These are phyloP conservation scores for Cenopis cana DNA, from an alignment of 2,888 invertebrate species.

Conservation along the genomic window DNA sequence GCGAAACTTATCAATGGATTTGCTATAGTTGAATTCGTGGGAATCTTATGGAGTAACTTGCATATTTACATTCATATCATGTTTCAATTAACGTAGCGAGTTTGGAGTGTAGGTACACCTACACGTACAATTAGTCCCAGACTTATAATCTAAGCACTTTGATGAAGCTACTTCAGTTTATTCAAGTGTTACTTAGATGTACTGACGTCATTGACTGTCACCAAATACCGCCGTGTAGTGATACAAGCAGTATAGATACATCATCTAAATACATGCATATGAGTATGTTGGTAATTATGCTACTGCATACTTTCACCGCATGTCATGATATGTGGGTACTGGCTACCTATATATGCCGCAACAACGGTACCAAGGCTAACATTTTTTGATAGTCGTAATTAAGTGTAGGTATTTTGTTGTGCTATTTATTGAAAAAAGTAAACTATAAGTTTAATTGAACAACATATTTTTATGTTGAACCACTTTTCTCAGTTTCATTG, in stretches of 20 bases:
- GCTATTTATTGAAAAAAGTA: too few relatives aligned
- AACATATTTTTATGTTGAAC: too few relatives aligned
- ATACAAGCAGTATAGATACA: conserved; percentile 3
- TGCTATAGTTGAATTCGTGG: conserved; percentile 20
- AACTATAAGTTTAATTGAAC: too few relatives aligned
- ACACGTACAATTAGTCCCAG: too few relatives aligned
- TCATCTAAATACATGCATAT: conserved; percentile 20
- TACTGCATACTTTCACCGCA: conserved; percentile 5
- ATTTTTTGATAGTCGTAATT: background rate
- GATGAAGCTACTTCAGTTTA: conserved; percentile 13
- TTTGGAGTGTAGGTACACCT: background rate
- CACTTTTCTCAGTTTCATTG: too few relatives aligned
- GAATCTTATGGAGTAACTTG: conserved; percentile 20
- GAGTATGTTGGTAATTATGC: conserved; percentile 21
- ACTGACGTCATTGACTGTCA: conserved; percentile 22
- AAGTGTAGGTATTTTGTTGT: too few relatives aligned
- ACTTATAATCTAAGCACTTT: background rate
- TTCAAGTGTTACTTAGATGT: conserved; percentile 5
- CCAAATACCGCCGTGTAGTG: background rate
- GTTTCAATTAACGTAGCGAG: conserved; percentile 18
- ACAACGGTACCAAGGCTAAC: conserved; percentile 31
- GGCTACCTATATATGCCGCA: too few relatives aligned
- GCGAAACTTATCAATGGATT: conserved; percentile 25
- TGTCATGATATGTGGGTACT: conserved; percentile 6
- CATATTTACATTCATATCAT: conserved; percentile 18